Evolutionary conservation across 2,113 vertebrate genomes (phyloP).

Genomic region (Bombycilla garrulus): DNA sequence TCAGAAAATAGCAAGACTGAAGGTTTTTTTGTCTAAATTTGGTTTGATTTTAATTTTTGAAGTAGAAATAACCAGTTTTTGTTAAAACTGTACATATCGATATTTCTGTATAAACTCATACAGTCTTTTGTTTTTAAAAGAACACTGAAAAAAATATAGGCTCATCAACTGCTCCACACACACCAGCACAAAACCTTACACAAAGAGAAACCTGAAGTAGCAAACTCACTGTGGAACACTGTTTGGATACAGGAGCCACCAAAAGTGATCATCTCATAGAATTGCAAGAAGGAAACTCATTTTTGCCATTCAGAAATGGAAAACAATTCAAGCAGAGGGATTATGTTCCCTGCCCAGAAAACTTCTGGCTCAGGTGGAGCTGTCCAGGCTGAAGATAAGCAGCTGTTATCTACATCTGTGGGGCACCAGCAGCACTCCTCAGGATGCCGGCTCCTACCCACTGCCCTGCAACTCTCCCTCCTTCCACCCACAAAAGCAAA

Average conservation of each 20-base stretch:
- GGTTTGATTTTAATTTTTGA: neutral
- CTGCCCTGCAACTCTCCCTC: neutral
- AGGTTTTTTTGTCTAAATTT: neutral
- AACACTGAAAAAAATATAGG: neutral
- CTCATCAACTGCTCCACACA: neutral
- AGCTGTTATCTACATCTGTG: neutral
- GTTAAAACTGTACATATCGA: neutral
- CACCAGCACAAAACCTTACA: neutral
- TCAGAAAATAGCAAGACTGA: neutral
- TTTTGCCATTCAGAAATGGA: neutral
- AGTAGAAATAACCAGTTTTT: neutral
- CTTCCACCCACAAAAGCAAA: conserved; percentile 1
- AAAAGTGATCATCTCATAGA: neutral
- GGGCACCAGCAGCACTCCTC: neutral
- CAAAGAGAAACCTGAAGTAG: neutral
- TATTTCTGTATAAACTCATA: neutral
- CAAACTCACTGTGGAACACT: neutral
- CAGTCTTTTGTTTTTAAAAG: neutral
- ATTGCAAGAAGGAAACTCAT: neutral
- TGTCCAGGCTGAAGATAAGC: neutral
- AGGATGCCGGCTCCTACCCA: neutral
- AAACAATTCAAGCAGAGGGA: neutral
- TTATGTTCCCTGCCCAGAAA: neutral
- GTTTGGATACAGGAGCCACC: neutral
- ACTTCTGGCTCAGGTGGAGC: neutral